Evolutionary conservation across 2,797 vertebrate species (phyloP), one percentile per base, ranked within the genome.

Genomic region (Enteromius thamalakanensis): DNA sequence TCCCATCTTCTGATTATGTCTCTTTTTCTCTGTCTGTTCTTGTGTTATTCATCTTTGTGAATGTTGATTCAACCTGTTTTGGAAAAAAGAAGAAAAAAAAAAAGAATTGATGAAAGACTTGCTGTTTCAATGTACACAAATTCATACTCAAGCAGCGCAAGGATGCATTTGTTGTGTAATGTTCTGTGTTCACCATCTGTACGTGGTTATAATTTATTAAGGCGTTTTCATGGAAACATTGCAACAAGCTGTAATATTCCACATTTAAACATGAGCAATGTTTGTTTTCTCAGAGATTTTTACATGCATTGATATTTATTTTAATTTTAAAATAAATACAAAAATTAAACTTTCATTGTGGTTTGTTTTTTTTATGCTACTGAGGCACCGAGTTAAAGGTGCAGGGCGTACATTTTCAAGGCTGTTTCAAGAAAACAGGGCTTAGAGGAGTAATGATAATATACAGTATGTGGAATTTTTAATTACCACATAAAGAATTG

Each of bases 241-340:
- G 51, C 45, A 42, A 80, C 9, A 10, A 55, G 64, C 81, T 83
- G 53, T 78, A 78, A 83, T 83, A 12, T 47, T 77, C 40, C 74
- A 70, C 49, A 69, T 58, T 82, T 78, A 70, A 60, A 77, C 47
- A 82, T 42, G 80, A 34, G 60, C 60, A 53, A 76, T 53, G 80
- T 82, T 76, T 77, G 64, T 69, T 49, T 78, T 78, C 53, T 70
- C 49, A 82, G 62, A 77, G 75, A 70, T 78, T 83, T 83, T 83
- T 83, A 83, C 81, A 62, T 71, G 53, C 51, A 60, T 83, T 60
- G 49, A 69, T 83, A 83, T 76, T 82, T 82, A 76, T 82, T 83
- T 83, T 76, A 32, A 82, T 82, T 82, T 83, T 69, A 79, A 79
- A 79, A 79, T 70, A 77, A 80, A 72, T 1, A 32, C 60, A 76